A percentile compares a stretch with the other conserved stretches of the same genome.
Evolutionary conservation across 2,113 vertebrate genomes (phyloP).

Genomic region (Protomyctophum bolini): DNA sequence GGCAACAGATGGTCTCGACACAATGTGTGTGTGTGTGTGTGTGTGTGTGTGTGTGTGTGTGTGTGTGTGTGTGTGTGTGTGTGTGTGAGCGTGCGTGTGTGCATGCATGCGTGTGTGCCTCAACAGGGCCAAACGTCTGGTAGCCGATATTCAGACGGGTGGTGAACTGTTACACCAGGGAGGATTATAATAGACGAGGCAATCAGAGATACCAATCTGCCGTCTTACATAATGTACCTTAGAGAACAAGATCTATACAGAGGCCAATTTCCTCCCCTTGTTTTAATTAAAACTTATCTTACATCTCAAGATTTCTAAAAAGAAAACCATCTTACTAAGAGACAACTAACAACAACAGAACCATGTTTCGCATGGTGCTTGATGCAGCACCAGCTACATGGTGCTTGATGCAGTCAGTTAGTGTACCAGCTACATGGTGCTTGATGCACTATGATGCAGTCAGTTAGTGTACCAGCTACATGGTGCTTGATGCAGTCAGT

Average conservation of each 20-base stretch:
- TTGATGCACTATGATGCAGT: no score
- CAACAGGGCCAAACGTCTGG: not conserved
- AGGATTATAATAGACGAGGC: not conserved
- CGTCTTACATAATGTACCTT: slow-evolving; percentile 5
- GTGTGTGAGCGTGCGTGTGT: not conserved
- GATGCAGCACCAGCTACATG: no score
- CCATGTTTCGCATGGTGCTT: no score
- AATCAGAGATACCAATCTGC: not conserved
- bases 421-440: no score
- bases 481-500: no score
- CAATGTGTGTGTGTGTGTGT: not conserved
- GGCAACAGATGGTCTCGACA: slow-evolving; percentile 11
- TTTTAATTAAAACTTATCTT: not conserved
- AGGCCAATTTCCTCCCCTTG: not conserved
- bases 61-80: not conserved
- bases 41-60: not conserved
- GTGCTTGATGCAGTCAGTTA: no score
- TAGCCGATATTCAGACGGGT: not conserved
- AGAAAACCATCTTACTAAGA: no score
- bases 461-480: no score
- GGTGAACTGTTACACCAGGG: slow-evolving; percentile 3
- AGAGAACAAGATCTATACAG: not conserved
- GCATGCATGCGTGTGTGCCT: no score
- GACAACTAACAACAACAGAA: no score
- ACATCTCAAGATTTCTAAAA: no score